Evolutionary conservation across 2,113 vertebrate genomes (phyloP).

Genomic region (Mustelus asterias): DNA sequence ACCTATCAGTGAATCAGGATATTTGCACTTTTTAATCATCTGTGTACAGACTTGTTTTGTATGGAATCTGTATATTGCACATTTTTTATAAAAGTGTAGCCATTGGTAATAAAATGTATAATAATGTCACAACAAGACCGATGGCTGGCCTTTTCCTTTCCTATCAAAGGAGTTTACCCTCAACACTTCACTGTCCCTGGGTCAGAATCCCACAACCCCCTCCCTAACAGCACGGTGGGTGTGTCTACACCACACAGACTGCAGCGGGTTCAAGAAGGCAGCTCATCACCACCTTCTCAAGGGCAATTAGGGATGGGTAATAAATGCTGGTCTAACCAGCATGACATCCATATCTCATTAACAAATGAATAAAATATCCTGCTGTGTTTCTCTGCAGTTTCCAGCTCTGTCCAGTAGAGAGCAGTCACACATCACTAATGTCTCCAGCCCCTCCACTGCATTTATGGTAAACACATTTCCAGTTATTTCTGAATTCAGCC

Average conservation of each 20-base stretch:
- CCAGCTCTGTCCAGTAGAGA: background rate
- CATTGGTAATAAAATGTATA: conserved; percentile 6
- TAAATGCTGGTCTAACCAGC: too few species aligned
- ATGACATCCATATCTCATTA: too few species aligned
- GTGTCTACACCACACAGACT: too few species aligned
- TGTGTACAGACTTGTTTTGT: conserved; percentile 20
- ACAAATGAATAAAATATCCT: background rate
- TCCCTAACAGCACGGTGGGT: too few species aligned
- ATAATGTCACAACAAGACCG: background rate
- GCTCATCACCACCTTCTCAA: too few species aligned
- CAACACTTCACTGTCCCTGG: too few species aligned
- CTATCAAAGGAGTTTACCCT: background rate
- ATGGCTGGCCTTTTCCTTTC: background rate
- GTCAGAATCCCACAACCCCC: too few species aligned
- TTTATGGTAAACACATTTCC: background rate
- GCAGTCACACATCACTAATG: background rate
- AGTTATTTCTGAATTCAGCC: background rate
- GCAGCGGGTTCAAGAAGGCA: too few species aligned
- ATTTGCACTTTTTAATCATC: conserved; percentile 17
- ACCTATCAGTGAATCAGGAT: background rate
- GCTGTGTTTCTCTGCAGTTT: background rate
- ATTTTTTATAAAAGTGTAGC: background rate
- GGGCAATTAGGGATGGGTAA: too few species aligned
- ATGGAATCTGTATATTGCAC: background rate
- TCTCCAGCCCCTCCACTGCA: background rate